These are phyloP conservation scores for Anniella stebbinsi DNA, from an alignment of 2,797 vertebrate genomes.

Conservation along the genomic window DNA sequence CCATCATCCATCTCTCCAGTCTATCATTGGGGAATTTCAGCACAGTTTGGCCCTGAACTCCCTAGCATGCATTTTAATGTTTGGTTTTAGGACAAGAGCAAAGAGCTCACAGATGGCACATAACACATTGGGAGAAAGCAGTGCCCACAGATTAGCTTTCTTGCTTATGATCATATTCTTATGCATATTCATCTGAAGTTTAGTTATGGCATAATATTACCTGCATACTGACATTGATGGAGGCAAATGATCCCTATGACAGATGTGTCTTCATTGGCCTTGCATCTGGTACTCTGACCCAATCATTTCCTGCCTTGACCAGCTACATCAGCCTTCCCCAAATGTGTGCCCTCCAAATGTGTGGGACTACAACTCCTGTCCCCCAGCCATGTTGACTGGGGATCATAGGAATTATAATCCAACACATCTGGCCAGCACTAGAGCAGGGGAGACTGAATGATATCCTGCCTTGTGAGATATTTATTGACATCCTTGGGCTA, in stretches of 20 bases:
- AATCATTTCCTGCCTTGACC: background rate
- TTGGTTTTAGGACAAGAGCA: constrained; percentile 7
- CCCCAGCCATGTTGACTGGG: no score
- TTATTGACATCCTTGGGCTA: background rate
- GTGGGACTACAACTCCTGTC: no score
- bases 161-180: background rate
- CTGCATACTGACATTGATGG: background rate
- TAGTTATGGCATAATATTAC: background rate
- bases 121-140: background rate
- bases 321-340: no score
- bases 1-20: background rate
- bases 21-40: background rate
- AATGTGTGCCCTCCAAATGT: no score
- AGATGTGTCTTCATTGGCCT: background rate
- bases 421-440: no score
- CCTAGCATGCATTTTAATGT: background rate
- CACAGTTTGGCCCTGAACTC: background rate
- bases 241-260: background rate
- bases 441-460: no score
- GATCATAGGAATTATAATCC: no score
- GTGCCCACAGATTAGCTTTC: background rate
- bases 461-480: background rate
- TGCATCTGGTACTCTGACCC: background rate
- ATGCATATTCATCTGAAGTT: background rate
- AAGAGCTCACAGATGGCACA: constrained; percentile 1